Evolutionary conservation across 2,797 vertebrate genomes (phyloP).

Genomic region (Philypnodon macrostomus): DNA sequence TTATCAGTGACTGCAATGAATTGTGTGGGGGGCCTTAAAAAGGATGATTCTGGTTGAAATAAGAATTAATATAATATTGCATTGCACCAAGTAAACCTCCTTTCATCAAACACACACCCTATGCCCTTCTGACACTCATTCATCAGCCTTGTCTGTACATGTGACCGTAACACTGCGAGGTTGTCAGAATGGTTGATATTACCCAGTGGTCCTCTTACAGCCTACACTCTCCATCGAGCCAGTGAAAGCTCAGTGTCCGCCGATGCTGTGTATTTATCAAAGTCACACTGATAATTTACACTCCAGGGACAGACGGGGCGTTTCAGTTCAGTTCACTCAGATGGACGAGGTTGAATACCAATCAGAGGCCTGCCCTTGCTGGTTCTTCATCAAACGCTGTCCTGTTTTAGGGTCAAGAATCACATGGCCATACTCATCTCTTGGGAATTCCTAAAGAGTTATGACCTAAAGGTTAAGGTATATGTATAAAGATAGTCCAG

Average conservation of each 20-base stretch:
- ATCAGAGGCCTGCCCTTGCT: constrained; percentile 64
- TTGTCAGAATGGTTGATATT: constrained; percentile 49
- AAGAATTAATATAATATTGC: too few relatives aligned
- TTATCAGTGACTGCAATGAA: constrained; percentile 21
- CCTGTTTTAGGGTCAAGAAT: constrained; percentile 64
- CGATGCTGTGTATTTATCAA: constrained; percentile 57
- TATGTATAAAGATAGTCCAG: too few relatives aligned
- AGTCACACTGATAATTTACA: constrained; percentile 63
- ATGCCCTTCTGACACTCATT: constrained; percentile 38
- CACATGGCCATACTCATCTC: constrained; percentile 37
- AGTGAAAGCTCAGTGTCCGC: constrained; percentile 48
- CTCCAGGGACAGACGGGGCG: constrained; percentile 41
- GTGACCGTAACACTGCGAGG: constrained; percentile 26
- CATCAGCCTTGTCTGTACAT: constrained; percentile 32
- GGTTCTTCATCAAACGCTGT: constrained; percentile 68
- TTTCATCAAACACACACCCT: neutral
- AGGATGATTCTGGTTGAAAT: too few relatives aligned
- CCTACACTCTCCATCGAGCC: constrained; percentile 37
- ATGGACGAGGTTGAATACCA: constrained; percentile 65
- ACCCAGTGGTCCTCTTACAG: constrained; percentile 18
- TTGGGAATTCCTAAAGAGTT: constrained; percentile 41
- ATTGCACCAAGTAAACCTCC: constrained; percentile 20
- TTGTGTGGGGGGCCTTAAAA: constrained; percentile 17
- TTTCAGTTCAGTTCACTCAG: constrained; percentile 46
- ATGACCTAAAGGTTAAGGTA: constrained; percentile 46